These are phyloP conservation scores for Nibea albiflora DNA, from an alignment of 2,113 vertebrate species.

Conservation along the genomic window DNA sequence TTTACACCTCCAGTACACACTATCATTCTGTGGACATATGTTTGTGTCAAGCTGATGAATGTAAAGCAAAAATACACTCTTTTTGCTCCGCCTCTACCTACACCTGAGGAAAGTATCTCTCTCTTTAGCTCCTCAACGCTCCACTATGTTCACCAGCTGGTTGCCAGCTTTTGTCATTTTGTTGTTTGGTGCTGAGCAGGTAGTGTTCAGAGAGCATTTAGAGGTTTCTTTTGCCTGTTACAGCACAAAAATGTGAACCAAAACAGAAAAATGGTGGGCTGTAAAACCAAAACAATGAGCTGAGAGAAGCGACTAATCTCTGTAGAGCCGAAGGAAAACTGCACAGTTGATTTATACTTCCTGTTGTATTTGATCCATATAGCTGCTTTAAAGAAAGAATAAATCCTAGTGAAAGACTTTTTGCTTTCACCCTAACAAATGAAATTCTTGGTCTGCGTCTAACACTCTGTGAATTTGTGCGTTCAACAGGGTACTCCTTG, in stretches of 20 bases:
- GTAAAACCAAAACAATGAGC: background rate
- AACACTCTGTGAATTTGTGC: conserved; percentile 31
- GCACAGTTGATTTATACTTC: background rate
- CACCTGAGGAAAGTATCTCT: background rate
- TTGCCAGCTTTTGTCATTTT: background rate
- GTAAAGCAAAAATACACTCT: background rate
- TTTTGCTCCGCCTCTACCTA: background rate
- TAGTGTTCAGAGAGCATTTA: background rate
- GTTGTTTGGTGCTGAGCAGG: background rate
- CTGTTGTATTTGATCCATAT: background rate
- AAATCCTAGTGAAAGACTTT: background rate
- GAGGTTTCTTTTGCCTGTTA: background rate
- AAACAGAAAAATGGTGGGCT: background rate
- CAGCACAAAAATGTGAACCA: background rate
- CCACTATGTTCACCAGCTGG: background rate
- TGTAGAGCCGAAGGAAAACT: background rate
- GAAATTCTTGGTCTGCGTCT: background rate
- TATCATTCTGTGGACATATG: background rate
- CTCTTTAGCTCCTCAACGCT: background rate
- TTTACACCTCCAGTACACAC: background rate
- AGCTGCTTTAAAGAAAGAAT: background rate
- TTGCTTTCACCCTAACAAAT: conserved; percentile 4
- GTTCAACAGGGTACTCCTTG: conserved; percentile 90
- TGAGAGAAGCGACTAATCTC: background rate
- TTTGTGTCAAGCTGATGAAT: background rate